Conservation (phyloP, 2,113 vertebrate species). For the Eclectus roratus region DNA sequence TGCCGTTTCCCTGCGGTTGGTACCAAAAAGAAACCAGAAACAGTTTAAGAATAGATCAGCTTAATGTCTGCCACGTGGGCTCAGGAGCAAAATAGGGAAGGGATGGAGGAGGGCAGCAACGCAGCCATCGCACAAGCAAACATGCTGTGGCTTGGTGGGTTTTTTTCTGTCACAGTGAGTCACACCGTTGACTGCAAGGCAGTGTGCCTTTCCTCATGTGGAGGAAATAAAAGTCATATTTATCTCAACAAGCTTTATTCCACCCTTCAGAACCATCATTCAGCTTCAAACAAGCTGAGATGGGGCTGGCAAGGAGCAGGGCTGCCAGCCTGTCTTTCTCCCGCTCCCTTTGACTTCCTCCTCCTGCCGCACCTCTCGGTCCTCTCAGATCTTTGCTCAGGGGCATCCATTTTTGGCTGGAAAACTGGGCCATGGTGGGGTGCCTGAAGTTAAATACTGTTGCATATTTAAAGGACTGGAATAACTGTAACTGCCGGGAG, state of each 20-base stretch:
- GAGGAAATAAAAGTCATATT: not conserved
- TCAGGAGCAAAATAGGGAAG: not conserved
- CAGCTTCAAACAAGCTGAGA: not conserved
- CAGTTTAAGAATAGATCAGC: not conserved
- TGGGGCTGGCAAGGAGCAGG: not conserved
- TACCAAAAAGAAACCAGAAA: constrained; percentile 24
- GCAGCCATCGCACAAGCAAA: not conserved
- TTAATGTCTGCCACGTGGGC: not conserved
- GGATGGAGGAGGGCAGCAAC: constrained; percentile 1
- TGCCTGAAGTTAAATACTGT: not conserved
- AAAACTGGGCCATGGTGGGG: not conserved
- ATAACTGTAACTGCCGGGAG: not conserved
- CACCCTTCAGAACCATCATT: not conserved
- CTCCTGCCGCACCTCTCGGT: fast-evolving
- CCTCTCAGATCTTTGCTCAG: not conserved
- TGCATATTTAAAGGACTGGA: not conserved
- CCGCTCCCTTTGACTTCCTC: not conserved
- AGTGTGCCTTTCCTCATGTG: not conserved
- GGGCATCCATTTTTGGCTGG: not conserved
- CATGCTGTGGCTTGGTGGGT: not conserved
- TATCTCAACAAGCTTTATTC: not conserved
- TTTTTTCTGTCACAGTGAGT: constrained; percentile 19
- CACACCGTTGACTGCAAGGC: not conserved
- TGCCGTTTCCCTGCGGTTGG: not conserved
- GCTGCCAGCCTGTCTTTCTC: not conserved